Percentiles rank a stretch among this genome's conserved stretches.
Evolutionary conservation across 2,888 invertebrate species (phyloP).

Genomic region (Eilema griseolum): DNA sequence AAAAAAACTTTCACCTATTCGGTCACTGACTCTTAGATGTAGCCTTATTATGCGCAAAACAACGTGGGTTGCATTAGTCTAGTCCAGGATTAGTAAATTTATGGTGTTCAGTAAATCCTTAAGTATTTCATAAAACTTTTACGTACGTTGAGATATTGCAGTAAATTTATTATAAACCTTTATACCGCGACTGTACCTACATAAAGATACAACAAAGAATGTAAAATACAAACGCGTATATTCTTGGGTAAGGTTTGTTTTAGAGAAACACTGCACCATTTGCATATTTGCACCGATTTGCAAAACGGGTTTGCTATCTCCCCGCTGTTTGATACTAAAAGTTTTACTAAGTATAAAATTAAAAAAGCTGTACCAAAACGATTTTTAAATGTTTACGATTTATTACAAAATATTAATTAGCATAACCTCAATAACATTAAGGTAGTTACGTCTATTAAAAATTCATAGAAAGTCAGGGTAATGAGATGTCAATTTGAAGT

Average conservation of each 20-base stretch:
- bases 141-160: not conserved
- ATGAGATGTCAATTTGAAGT: too few relatives aligned
- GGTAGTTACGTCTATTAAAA: too few relatives aligned
- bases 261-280: conserved; percentile 14
- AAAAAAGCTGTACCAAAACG: too few relatives aligned
- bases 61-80: not conserved
- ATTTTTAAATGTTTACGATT: too few relatives aligned
- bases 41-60: not conserved
- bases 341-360: not conserved
- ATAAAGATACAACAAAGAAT: conserved; percentile 28
- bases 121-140: not conserved
- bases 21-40: not conserved
- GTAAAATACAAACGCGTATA: conserved; percentile 17
- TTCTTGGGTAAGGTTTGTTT: conserved; percentile 7
- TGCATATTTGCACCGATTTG: conserved; percentile 29
- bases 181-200: conserved; percentile 21
- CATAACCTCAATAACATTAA: too few relatives aligned
- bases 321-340: conserved; percentile 11
- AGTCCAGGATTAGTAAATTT: not conserved
- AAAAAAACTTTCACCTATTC: not conserved
- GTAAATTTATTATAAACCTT: not conserved
- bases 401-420: too few relatives aligned
- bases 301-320: conserved; percentile 9
- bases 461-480: too few relatives aligned
- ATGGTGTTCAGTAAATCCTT: not conserved